These are phyloP conservation scores for Lampris incognitus DNA, from an alignment of 2,113 vertebrate species.

Conservation along the genomic window DNA sequence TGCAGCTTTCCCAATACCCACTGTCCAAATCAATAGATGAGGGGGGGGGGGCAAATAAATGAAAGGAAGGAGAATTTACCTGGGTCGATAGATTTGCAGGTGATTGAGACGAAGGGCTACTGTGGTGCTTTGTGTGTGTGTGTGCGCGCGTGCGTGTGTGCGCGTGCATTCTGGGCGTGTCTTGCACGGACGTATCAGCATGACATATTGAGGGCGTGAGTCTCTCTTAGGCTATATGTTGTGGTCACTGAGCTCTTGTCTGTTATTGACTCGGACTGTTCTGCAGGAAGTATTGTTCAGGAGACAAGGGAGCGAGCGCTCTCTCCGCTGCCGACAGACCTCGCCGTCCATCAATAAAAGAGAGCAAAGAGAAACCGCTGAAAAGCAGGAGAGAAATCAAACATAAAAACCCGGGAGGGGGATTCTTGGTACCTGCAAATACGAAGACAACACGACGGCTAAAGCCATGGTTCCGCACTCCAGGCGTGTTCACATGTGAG, in stretches of 20 bases:
- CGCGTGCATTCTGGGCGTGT: conserved; percentile 31
- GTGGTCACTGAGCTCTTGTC: conserved; percentile 44
- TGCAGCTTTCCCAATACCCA: conserved; percentile 58
- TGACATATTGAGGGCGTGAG: conserved; percentile 31
- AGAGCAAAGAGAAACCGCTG: conserved; percentile 29
- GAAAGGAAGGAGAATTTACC: conserved; percentile 69
- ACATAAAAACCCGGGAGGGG: conserved; percentile 9
- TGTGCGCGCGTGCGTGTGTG: conserved; percentile 29
- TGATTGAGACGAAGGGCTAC: conserved; percentile 69
- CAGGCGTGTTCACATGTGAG: conserved; percentile 20
- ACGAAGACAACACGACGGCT: conserved; percentile 13
- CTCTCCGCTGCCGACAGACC: conserved; percentile 46
- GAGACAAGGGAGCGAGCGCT: conserved; percentile 27
- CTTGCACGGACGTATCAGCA: conserved; percentile 19
- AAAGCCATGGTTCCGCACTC: conserved; percentile 25
- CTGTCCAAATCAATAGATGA: conserved; percentile 72
- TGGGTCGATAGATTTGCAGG: conserved; percentile 74
- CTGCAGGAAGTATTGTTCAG: conserved; percentile 66
- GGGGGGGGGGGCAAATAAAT: conserved; percentile 68
- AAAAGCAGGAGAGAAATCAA: conserved; percentile 26
- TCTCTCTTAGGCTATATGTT: conserved; percentile 46
- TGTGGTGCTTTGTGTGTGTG: conserved; percentile 2
- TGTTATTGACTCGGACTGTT: conserved; percentile 60
- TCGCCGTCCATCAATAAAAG: conserved; percentile 69
- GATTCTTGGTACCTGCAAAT: conserved; percentile 18